Conservation (phyloP, 2,113 vertebrate genomes). For the Pollimyrus isidori region DNA sequence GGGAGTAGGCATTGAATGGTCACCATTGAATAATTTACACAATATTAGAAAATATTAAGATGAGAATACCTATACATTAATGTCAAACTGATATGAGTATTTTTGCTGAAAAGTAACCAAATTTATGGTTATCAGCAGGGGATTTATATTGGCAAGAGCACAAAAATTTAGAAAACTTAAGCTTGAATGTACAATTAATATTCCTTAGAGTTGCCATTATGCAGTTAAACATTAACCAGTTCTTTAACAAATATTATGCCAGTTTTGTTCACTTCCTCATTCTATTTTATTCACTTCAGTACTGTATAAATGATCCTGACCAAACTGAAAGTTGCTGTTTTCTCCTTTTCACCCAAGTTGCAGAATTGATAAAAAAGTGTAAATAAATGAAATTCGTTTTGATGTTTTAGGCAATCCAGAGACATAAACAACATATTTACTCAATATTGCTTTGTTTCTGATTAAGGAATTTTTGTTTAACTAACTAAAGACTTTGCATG, state of each 20-base stretch:
- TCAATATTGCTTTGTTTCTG: background rate
- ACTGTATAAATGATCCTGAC: background rate
- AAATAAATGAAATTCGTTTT: background rate
- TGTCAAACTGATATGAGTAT: background rate
- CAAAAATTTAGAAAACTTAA: background rate
- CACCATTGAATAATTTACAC: background rate
- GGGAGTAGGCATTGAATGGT: too few relatives aligned
- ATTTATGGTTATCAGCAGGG: background rate
- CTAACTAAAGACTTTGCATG: conserved; percentile 49
- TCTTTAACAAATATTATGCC: background rate
- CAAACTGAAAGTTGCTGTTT: background rate
- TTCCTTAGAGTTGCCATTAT: background rate
- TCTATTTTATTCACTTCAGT: background rate
- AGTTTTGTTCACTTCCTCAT: background rate
- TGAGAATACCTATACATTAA: background rate
- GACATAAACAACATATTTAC: background rate
- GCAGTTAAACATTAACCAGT: background rate
- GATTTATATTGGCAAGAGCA: background rate
- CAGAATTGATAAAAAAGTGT: background rate
- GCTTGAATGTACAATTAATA: background rate
- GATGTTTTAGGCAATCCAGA: background rate
- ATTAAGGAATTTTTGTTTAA: background rate
- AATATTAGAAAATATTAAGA: background rate
- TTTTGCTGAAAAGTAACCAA: background rate
- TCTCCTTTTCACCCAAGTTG: background rate